Conservation (phyloP, 2,113 vertebrate species). For the Calcarius ornatus region DNA sequence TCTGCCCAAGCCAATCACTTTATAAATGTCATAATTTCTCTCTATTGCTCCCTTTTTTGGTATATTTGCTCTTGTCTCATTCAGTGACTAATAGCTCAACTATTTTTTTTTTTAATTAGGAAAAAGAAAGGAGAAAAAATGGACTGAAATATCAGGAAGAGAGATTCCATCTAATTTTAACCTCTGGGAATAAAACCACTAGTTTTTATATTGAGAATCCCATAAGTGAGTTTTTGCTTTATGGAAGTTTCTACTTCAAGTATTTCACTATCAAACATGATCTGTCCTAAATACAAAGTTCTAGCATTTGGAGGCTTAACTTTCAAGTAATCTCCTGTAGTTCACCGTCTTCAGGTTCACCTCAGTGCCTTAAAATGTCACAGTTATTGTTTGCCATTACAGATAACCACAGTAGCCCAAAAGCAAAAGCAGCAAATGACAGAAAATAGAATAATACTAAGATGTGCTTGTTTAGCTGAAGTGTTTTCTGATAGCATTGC, state of each 20-base stretch:
- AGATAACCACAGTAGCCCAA: background rate
- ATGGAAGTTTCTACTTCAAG: background rate
- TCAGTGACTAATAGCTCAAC: background rate
- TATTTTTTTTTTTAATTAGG: background rate
- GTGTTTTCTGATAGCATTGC: background rate
- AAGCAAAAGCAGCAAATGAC: background rate
- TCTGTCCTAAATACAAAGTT: background rate
- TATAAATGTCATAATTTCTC: slow-evolving; percentile 13
- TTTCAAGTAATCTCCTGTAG: background rate
- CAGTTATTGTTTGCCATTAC: background rate
- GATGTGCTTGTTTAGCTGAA: background rate
- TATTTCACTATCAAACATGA: background rate
- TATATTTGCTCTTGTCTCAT: background rate
- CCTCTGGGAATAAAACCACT: background rate
- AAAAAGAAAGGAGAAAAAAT: background rate
- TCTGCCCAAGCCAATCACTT: background rate
- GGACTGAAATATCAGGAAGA: background rate
- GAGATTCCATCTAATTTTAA: background rate
- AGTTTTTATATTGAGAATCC: background rate
- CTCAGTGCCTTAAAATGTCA: background rate
- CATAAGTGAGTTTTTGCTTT: background rate
- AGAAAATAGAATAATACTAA: background rate
- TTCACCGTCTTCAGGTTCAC: background rate
- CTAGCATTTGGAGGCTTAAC: background rate
- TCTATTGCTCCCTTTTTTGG: background rate